phyloP scores from a whole-genome alignment of 1,140 invertebrate species.

The Orussus abietinus region DNA sequence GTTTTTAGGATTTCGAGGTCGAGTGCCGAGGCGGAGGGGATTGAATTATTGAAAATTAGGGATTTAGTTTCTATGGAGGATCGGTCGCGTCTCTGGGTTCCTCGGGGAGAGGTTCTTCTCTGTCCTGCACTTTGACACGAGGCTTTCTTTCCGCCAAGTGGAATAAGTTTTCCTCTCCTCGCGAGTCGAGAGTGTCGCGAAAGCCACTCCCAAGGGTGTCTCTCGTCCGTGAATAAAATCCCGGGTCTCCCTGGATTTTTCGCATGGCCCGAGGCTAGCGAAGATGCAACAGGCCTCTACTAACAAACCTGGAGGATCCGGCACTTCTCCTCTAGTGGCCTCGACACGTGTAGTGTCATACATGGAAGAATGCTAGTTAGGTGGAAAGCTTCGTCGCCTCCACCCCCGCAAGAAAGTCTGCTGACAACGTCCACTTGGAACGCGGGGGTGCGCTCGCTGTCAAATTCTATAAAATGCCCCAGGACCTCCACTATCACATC shows the following conservation, averaged over 20 bases:
- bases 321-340: constrained; percentile 46
- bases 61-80: too few species aligned
- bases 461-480: too few species aligned
- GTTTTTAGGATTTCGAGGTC: too few species aligned
- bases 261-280: constrained; percentile 34
- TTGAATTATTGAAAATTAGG: too few species aligned
- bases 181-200: not conserved
- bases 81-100: too few species aligned
- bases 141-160: not conserved
- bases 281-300: constrained; percentile 50
- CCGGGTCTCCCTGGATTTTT: not conserved
- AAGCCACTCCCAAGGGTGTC: constrained; percentile 3
- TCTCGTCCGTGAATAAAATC: too few species aligned
- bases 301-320: constrained; percentile 47
- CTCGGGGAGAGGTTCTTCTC: constrained; percentile 11
- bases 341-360: constrained; percentile 49
- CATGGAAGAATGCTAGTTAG: constrained; percentile 46
- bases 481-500: too few species aligned
- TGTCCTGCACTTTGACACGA: constrained; percentile 2
- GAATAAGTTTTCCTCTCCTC: not conserved
- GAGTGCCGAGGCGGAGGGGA: too few species aligned
- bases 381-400: constrained; percentile 18
- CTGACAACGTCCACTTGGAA: too few species aligned
- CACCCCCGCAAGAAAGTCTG: constrained; percentile 4
- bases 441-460: too few species aligned